Percentiles rank a stretch among this genome's conserved stretches.
Evolutionary conservation across 2,888 invertebrate genomes (phyloP).

Genomic region (Drosophila pseudotalamancana): DNA sequence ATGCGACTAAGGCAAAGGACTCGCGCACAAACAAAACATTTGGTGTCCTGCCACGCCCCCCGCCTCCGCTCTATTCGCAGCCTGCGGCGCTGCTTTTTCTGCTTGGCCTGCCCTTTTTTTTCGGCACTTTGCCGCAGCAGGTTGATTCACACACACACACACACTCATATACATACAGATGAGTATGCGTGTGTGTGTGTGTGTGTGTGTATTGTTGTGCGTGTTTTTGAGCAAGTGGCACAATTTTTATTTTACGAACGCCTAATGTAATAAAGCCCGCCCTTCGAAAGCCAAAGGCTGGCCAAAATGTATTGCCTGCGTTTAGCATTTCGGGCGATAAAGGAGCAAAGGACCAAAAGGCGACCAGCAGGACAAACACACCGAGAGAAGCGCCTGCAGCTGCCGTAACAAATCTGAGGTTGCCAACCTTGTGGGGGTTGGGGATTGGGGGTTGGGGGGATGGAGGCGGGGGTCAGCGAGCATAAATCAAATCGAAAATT

Average conservation of each 20-base stretch:
- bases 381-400: constrained; percentile 11
- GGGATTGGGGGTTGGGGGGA: constrained; percentile 26
- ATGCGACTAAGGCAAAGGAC: constrained; percentile 36
- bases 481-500: constrained; percentile 83
- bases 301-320: constrained; percentile 72
- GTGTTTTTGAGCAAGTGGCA: constrained; percentile 76
- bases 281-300: constrained; percentile 51
- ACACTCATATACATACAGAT: neutral
- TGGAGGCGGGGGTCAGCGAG: constrained; percentile 67
- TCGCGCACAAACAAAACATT: constrained; percentile 39
- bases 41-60: constrained; percentile 2
- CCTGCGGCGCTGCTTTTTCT: constrained; percentile 44
- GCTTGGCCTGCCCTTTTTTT: constrained; percentile 66
- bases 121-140: constrained; percentile 71
- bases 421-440: constrained; percentile 55
- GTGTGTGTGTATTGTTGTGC: constrained; percentile 53
- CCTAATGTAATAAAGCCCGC: constrained; percentile 80
- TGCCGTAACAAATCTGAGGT: constrained; percentile 73
- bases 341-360: constrained; percentile 54
- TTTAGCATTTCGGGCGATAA: constrained; percentile 77
- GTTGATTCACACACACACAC: constrained; percentile 57
- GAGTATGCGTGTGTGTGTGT: constrained; percentile 22
- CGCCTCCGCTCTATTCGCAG: neutral
- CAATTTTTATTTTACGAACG: constrained; percentile 79
- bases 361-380: constrained; percentile 38